Evolutionary conservation across 1,140 invertebrate species (phyloP).

Genomic region (Steinernema khuongi): DNA sequence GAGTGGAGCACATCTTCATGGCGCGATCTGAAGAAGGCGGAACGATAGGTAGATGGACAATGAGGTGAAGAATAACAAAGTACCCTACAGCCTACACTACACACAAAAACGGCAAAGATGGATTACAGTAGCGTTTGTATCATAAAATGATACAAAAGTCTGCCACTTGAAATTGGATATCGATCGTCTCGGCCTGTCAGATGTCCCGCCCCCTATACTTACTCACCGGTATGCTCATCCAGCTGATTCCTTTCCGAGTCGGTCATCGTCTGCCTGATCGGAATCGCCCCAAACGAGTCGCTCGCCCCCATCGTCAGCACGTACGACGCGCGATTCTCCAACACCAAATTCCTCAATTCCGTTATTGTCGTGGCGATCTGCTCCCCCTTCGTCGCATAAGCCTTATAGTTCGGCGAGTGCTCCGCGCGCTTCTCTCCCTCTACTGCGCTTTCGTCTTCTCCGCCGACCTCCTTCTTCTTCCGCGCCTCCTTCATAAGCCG

Average conservation of each 20-base stretch:
- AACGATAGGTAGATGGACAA: too few relatives aligned
- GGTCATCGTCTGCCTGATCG: slow-evolving; percentile 45
- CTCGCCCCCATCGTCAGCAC: slow-evolving; percentile 35
- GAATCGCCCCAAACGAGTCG: slow-evolving; percentile 30
- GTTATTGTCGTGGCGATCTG: slow-evolving; percentile 41
- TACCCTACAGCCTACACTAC: too few relatives aligned
- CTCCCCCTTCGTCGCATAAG: slow-evolving; percentile 38
- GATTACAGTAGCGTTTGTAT: too few relatives aligned
- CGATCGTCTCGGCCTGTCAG: background rate
- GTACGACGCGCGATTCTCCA: slow-evolving; percentile 46
- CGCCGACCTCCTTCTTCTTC: slow-evolving; percentile 24
- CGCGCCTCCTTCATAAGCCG: slow-evolving; percentile 19
- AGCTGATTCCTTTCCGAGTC: slow-evolving; percentile 43
- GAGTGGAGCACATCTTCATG: slow-evolving; percentile 41
- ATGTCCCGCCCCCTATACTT: background rate
- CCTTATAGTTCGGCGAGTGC: slow-evolving; percentile 32
- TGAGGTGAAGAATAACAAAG: too few relatives aligned
- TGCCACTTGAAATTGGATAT: too few relatives aligned
- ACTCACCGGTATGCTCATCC: slow-evolving; percentile 41
- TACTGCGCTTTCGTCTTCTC: slow-evolving; percentile 6
- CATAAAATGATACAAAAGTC: too few relatives aligned
- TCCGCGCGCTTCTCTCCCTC: background rate
- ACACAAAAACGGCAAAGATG: too few relatives aligned
- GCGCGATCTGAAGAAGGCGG: slow-evolving; percentile 40
- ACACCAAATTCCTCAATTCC: slow-evolving; percentile 45